These are phyloP conservation scores for Thaleichthys pacificus DNA, from an alignment of 2,797 vertebrate genomes.

Conservation along the genomic window DNA sequence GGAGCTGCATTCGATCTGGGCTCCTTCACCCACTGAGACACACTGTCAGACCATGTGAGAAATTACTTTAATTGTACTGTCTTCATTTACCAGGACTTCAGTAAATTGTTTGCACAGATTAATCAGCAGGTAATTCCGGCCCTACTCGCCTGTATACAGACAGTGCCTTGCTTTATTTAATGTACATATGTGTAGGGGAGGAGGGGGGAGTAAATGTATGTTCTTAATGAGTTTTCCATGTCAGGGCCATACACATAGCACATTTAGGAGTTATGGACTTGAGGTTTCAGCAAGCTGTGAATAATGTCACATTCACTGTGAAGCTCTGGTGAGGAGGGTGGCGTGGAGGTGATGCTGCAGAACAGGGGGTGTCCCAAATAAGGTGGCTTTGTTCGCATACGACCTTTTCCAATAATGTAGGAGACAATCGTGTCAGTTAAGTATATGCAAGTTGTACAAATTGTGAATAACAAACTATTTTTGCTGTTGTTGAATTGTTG, in stretches of 20 bases:
- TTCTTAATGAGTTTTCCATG: conserved; percentile 40
- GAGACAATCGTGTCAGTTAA: conserved; percentile 46
- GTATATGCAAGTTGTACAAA: conserved; percentile 57
- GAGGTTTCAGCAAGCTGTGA: conserved; percentile 36
- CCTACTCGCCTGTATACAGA: conserved; percentile 55
- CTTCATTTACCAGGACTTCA: conserved; percentile 64
- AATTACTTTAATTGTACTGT: conserved; percentile 69
- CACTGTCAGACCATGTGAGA: conserved; percentile 61
- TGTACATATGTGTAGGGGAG: conserved; percentile 44
- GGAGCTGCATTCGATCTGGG: conserved; percentile 53
- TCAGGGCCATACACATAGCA: conserved; percentile 33
- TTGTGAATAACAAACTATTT: conserved; percentile 45
- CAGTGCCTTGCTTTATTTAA: conserved; percentile 77
- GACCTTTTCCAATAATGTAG: conserved; percentile 26
- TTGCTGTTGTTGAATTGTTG: conserved; percentile 50
- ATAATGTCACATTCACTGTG: conserved; percentile 58
- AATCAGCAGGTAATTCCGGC: conserved; percentile 67
- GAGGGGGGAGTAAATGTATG: conserved; percentile 38
- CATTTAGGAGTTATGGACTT: conserved; percentile 35
- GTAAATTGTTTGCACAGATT: conserved; percentile 77
- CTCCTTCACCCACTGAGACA: conserved; percentile 34
- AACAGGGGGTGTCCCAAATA: conserved; percentile 21
- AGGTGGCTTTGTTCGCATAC: background rate
- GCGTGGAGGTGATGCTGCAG: conserved; percentile 9
- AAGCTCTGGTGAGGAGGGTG: conserved; percentile 28